Percentiles rank a stretch among this genome's conserved stretches.
These are phyloP conservation scores for Lepidotrigona ventralis DNA, from an alignment of 1,140 invertebrate genomes.

Conservation along the genomic window DNA sequence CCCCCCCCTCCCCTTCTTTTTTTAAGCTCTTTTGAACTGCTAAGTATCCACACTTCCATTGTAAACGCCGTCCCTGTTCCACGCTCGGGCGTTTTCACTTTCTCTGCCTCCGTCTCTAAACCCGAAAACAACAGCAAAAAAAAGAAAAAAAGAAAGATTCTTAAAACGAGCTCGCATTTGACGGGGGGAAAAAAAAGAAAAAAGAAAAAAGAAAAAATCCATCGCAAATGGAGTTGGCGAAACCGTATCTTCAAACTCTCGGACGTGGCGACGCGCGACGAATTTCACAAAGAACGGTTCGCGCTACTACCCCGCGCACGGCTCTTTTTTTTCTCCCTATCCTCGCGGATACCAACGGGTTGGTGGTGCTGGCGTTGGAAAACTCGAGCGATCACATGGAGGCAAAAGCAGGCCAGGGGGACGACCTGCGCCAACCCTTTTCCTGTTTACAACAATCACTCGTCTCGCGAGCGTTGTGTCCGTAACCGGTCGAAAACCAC, in stretches of 20 bases:
- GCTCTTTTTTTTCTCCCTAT: too few relatives aligned
- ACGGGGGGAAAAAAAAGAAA: not conserved
- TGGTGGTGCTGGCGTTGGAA: not conserved
- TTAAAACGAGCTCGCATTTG: not conserved
- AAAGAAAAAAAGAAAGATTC: not conserved
- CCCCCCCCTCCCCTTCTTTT: constrained; percentile 2
- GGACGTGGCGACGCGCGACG: not conserved
- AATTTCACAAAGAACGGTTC: not conserved
- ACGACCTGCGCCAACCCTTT: constrained; percentile 71
- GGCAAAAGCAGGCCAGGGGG: constrained; percentile 48
- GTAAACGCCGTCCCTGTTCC: not conserved
- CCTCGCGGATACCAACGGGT: not conserved
- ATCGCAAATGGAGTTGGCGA: not conserved
- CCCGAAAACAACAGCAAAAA: not conserved
- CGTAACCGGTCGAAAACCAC: constrained; percentile 49
- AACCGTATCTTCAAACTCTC: constrained; percentile 17
- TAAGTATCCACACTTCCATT: constrained; percentile 19
- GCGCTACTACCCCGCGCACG: not conserved
- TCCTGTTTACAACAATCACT: constrained; percentile 66
- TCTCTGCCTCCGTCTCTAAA: not conserved
- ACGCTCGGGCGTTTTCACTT: constrained; percentile 9
- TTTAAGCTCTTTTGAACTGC: constrained; percentile 12
- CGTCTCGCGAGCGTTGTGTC: constrained; percentile 31
- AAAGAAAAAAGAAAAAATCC: not conserved
- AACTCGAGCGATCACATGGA: constrained; percentile 22